Evolutionary conservation across 2,888 invertebrate species (phyloP).

Genomic region (Dasysyrphus albostriatus): DNA sequence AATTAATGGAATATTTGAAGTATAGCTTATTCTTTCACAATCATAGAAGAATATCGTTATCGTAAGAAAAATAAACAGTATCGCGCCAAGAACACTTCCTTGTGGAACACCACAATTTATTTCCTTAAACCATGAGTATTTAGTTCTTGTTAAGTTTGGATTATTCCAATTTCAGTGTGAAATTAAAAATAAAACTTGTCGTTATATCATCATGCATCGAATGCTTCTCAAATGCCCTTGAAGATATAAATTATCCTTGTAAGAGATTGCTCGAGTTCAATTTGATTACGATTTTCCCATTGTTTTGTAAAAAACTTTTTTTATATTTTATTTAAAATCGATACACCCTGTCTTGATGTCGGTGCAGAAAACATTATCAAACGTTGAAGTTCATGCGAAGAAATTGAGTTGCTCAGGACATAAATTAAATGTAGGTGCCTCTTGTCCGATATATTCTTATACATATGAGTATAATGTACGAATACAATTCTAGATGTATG

Average conservation of each 20-base stretch:
- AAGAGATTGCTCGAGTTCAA: too few species aligned
- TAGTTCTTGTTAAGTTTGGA: too few species aligned
- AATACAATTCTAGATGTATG: neutral
- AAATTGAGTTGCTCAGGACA: slow-evolving; percentile 76
- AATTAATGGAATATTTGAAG: too few species aligned
- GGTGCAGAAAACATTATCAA: slow-evolving; percentile 46
- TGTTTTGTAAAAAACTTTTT: neutral
- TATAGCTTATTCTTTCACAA: too few species aligned
- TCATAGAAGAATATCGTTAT: too few species aligned
- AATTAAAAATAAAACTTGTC: too few species aligned
- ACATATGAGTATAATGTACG: neutral
- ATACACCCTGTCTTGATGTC: slow-evolving; percentile 5
- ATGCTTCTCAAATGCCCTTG: neutral
- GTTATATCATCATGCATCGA: neutral
- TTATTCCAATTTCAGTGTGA: too few species aligned
- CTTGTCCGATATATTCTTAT: slow-evolving; percentile 34
- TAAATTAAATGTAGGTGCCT: slow-evolving; percentile 70
- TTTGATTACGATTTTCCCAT: too few species aligned
- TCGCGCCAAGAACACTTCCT: neutral
- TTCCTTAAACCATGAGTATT: neutral
- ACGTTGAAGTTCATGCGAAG: slow-evolving; percentile 73
- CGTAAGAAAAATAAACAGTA: neutral
- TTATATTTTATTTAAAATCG: neutral
- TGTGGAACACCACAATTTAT: neutral
- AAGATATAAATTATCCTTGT: too few species aligned